These are phyloP conservation scores for Tribolium castaneum DNA, from an alignment of 1,140 invertebrate genomes.

Conservation along the genomic window DNA sequence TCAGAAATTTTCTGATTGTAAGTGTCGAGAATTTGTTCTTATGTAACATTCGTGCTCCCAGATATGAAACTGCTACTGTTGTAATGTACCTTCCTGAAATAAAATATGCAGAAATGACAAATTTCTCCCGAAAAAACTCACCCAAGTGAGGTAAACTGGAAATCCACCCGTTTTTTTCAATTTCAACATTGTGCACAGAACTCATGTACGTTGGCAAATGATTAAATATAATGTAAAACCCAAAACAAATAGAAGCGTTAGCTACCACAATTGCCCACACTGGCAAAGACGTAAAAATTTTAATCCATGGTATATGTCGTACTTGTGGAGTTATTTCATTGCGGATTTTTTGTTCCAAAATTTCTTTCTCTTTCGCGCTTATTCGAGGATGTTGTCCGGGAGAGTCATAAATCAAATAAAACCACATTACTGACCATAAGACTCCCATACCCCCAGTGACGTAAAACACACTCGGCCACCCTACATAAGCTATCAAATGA, in stretches of 20 bases:
- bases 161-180: constrained; percentile 83
- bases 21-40: neutral
- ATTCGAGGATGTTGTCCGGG: constrained; percentile 88
- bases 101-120: neutral
- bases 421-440: constrained; percentile 86
- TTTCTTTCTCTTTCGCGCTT: constrained; percentile 65
- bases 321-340: neutral
- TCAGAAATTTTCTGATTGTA: constrained; percentile 11
- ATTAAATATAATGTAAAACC: constrained; percentile 92
- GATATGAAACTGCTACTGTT: neutral
- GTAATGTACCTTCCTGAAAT: constrained; percentile 5
- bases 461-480: constrained; percentile 87
- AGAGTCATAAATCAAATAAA: constrained; percentile 82
- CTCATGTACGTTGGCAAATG: constrained; percentile 93
- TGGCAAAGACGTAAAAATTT: constrained; percentile 80
- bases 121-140: neutral
- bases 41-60: neutral
- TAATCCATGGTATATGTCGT: constrained; percentile 78
- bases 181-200: constrained; percentile 84
- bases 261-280: constrained; percentile 92
- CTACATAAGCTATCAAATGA: constrained; percentile 76
- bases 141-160: constrained; percentile 86
- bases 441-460: constrained; percentile 79
- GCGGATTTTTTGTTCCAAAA: constrained; percentile 67
- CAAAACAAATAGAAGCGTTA: constrained; percentile 90